Conservation (phyloP, 2,797 vertebrate species). For the Sebastiscus albofasciatus region DNA sequence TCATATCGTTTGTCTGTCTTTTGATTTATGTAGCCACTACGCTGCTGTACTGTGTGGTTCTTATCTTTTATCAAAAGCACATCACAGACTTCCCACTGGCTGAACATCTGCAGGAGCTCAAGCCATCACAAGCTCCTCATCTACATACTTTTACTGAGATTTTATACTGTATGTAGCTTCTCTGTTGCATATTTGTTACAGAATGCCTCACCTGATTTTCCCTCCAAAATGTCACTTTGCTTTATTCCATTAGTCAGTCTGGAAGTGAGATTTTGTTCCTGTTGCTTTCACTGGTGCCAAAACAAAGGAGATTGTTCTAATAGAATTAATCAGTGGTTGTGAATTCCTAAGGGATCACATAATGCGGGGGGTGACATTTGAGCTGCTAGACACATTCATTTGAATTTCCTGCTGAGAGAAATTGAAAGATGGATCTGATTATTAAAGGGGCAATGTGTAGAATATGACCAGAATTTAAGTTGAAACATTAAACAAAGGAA, state of each 20-base stretch:
- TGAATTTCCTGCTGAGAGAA: slow-evolving; percentile 25
- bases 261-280: slow-evolving; percentile 4
- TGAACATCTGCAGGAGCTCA: slow-evolving; percentile 48
- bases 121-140: slow-evolving; percentile 20
- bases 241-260: slow-evolving; percentile 28
- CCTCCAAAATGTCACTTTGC: slow-evolving; percentile 18
- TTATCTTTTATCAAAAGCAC: slow-evolving; percentile 58
- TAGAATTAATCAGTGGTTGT: slow-evolving; percentile 48
- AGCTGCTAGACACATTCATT: slow-evolving; percentile 24
- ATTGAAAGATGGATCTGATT: slow-evolving; percentile 19
- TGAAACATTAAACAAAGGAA: too few relatives aligned
- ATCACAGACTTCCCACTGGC: slow-evolving; percentile 38
- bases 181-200: not conserved
- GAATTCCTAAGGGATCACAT: slow-evolving; percentile 25
- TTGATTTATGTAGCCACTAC: slow-evolving; percentile 55
- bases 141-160: slow-evolving; percentile 13
- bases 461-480: not conserved
- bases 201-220: slow-evolving; percentile 10
- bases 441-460: not conserved
- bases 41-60: slow-evolving; percentile 16
- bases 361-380: slow-evolving; percentile 32
- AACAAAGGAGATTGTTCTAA: slow-evolving; percentile 49
- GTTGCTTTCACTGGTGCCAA: slow-evolving; percentile 12
- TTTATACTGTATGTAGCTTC: not conserved
- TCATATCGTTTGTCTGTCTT: slow-evolving; percentile 46